Conservation (phyloP, 2,888 invertebrate genomes). For the Pinctada fucata region DNA sequence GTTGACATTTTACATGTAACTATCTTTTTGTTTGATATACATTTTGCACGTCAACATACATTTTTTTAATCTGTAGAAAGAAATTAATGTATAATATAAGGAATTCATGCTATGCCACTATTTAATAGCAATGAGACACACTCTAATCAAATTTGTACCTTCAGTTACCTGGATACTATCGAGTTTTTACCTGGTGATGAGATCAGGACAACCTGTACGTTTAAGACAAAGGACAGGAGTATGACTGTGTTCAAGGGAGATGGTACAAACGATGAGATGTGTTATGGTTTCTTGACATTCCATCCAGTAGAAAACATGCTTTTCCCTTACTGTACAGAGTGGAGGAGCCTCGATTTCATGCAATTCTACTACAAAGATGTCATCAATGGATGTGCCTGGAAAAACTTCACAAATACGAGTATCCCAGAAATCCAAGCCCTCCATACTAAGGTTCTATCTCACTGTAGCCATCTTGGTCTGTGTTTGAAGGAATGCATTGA, state of each 20-base stretch:
- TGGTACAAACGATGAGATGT: constrained; percentile 53
- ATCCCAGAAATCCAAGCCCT: neutral
- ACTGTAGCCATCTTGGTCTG: neutral
- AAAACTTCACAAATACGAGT: neutral
- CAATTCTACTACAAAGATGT: neutral
- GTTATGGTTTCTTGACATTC: constrained; percentile 50
- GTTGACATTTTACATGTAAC: too few species aligned
- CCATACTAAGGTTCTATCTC: neutral
- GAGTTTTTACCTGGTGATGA: constrained; percentile 48
- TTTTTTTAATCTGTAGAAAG: too few species aligned
- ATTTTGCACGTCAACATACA: too few species aligned
- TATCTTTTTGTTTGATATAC: too few species aligned
- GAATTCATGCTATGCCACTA: too few species aligned
- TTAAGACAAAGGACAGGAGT: constrained; percentile 33
- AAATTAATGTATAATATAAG: too few species aligned
- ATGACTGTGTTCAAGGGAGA: constrained; percentile 40
- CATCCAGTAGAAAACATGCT: constrained; percentile 40
- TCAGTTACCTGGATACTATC: constrained; percentile 20
- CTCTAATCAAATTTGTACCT: too few species aligned
- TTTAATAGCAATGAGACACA: too few species aligned
- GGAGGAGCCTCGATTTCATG: constrained; percentile 12
- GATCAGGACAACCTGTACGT: constrained; percentile 46
- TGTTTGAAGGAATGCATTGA: neutral
- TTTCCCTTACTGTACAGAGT: constrained; percentile 40
- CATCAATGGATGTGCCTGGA: neutral